Conservation (phyloP, 2,888 invertebrate genomes). For the Caenorhabditis auriculariae region DNA sequence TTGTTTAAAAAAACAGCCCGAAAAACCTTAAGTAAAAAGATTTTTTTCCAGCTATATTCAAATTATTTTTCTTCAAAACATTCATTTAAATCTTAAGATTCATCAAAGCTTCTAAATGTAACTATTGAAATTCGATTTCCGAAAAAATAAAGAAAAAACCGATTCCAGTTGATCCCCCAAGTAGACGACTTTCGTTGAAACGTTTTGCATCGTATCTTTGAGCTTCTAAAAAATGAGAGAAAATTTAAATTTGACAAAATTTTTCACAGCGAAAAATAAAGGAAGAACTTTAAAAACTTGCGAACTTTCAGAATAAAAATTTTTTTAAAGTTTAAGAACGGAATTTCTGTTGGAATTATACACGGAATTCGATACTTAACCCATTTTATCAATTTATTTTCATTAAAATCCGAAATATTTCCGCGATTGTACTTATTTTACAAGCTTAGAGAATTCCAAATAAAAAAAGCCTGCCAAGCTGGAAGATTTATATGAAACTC, state of each 20-base stretch:
- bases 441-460: no score
- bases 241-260: neutral
- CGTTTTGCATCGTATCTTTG: slow-evolving; percentile 92
- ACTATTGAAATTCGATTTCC: no score
- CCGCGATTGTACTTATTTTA: no score
- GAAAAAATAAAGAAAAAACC: no score
- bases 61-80: neutral
- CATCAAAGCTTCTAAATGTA: neutral
- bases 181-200: slow-evolving; percentile 94
- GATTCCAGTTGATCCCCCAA: slow-evolving; percentile 97
- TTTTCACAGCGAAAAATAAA: neutral
- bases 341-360: no score
- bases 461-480: no score
- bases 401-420: no score
- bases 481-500: no score
- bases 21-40: neutral
- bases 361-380: no score
- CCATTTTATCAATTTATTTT: no score
- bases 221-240: slow-evolving; percentile 76
- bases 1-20: neutral
- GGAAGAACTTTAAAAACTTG: neutral
- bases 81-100: neutral
- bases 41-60: neutral
- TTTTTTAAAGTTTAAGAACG: no score
- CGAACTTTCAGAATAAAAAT: no score